Evolutionary conservation across 2,888 invertebrate species (phyloP).

Genomic region (Polyommatus iphigenia): DNA sequence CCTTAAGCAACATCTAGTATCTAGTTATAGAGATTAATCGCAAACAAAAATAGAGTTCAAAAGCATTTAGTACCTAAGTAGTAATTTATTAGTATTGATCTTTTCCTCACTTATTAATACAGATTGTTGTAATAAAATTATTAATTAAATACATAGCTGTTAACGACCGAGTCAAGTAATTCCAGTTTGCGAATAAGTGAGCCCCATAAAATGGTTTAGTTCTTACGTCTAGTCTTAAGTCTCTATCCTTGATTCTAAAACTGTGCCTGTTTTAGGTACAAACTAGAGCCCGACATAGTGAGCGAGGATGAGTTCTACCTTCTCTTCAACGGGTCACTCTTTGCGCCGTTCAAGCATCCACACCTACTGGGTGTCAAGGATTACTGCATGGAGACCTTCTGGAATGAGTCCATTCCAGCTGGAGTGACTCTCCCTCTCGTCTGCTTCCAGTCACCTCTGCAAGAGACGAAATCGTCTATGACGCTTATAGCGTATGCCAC

Average conservation of each 20-base stretch:
- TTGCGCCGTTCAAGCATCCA: conserved; percentile 70
- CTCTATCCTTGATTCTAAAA: not conserved
- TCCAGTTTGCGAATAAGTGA: no score
- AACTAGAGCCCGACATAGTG: conserved; percentile 71
- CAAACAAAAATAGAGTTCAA: no score
- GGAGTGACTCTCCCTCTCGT: conserved; percentile 77
- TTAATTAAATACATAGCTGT: no score
- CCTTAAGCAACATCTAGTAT: no score
- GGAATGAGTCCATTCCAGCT: conserved; percentile 65
- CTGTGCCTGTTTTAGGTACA: conserved; percentile 66
- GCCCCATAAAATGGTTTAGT: no score
- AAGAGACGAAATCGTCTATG: conserved; percentile 60
- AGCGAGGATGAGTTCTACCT: conserved; percentile 79
- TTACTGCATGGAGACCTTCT: conserved; percentile 82
- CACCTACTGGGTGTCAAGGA: conserved; percentile 73
- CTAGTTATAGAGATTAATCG: no score
- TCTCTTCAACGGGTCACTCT: conserved; percentile 80
- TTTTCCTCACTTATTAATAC: no score
- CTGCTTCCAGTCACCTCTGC: conserved; percentile 67
- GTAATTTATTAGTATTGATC: no score
- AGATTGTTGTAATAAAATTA: no score
- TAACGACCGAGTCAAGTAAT: no score
- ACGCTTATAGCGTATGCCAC: conserved; percentile 66
- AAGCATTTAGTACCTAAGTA: no score
- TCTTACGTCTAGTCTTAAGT: no score